Conservation (phyloP, 2,888 invertebrate species). For the Agriotes lineatus region DNA sequence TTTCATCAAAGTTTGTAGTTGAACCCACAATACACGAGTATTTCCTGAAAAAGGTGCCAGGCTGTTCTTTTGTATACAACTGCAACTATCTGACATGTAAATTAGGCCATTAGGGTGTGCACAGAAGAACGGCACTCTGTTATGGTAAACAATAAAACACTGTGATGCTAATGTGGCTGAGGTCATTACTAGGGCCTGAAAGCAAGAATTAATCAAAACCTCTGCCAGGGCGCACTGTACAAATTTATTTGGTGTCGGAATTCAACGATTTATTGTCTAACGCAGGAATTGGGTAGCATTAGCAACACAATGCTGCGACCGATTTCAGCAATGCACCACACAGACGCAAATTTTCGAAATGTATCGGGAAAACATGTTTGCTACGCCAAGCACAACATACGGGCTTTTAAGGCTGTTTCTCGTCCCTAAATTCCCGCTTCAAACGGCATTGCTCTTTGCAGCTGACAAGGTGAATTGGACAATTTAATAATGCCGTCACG, state of each 20-base stretch:
- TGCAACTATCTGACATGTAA: slow-evolving; percentile 23
- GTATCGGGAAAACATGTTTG: slow-evolving; percentile 14
- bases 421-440: too few relatives aligned
- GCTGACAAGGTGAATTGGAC: too few relatives aligned
- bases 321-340: slow-evolving; percentile 25
- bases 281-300: slow-evolving; percentile 42
- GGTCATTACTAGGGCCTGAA: slow-evolving; percentile 39
- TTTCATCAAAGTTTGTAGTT: too few relatives aligned
- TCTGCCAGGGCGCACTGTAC: slow-evolving; percentile 33
- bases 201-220: slow-evolving; percentile 47
- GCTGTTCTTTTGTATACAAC: neutral
- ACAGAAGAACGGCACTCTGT: slow-evolving; percentile 9
- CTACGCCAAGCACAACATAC: neutral
- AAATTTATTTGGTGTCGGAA: slow-evolving; percentile 46
- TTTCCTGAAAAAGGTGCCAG: neutral
- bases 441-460: too few relatives aligned
- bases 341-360: slow-evolving; percentile 9
- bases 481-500: neutral
- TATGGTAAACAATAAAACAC: slow-evolving; percentile 29
- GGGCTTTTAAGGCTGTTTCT: neutral
- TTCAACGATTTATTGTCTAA: slow-evolving; percentile 43
- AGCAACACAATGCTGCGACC: slow-evolving; percentile 36
- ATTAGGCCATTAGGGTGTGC: slow-evolving; percentile 11
- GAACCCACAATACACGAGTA: too few relatives aligned
- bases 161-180: slow-evolving; percentile 32